These are phyloP conservation scores for Stegastes partitus DNA, from an alignment of 2,113 vertebrate species.

Conservation along the genomic window DNA sequence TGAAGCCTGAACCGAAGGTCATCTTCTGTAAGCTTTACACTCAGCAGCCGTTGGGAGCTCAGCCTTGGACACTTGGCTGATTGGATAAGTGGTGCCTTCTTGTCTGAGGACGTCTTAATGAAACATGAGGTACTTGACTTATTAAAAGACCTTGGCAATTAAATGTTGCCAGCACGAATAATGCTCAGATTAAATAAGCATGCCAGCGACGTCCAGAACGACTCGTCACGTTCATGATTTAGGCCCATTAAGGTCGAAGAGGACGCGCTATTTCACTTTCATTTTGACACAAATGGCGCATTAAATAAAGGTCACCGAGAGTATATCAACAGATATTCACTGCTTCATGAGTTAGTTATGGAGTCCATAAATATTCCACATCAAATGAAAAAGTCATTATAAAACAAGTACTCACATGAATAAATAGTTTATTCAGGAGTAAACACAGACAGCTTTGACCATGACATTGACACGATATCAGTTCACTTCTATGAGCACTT, in stretches of 20 bases:
- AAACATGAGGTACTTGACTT: slow-evolving; percentile 29
- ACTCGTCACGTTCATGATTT: not conserved
- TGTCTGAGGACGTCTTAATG: slow-evolving; percentile 52
- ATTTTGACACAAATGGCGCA: not conserved
- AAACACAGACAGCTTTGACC: too few species aligned
- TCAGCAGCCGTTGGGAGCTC: slow-evolving; percentile 17
- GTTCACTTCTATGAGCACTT: too few species aligned
- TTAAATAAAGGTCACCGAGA: not conserved
- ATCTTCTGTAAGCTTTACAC: not conserved
- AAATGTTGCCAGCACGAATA: not conserved
- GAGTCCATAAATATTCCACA: not conserved
- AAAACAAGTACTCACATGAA: not conserved
- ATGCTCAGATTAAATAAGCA: slow-evolving; percentile 9
- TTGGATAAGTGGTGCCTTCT: slow-evolving; percentile 55
- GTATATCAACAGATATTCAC: not conserved
- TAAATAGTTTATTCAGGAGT: too few species aligned
- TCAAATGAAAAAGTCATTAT: not conserved
- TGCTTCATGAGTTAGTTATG: not conserved
- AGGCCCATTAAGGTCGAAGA: not conserved
- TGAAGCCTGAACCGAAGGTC: not conserved
- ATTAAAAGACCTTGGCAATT: slow-evolving; percentile 20
- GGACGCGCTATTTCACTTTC: not conserved
- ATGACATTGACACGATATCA: too few species aligned
- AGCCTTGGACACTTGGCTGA: slow-evolving; percentile 51
- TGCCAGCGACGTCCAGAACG: not conserved